Base-by-base conservation (phyloP, 2,797 vertebrate genomes). In the Sebastes matsubarae region DNA sequence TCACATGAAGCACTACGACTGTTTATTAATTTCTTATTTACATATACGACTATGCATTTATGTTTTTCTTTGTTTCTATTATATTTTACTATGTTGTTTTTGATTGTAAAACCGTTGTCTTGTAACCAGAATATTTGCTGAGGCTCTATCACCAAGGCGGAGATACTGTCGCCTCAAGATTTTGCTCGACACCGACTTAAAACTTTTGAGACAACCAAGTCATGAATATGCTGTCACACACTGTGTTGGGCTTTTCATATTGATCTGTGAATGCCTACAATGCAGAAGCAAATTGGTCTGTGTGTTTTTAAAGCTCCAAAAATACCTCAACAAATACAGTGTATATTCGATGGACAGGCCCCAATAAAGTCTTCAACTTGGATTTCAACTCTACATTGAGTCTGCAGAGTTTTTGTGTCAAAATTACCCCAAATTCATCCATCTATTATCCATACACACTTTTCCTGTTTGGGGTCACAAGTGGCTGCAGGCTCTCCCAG, bases 101-200 rank as follows among this genome's bases (percentile, higher is more conserved):
- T 64, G 16, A 18, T 55, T 61, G 11, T 75, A 22, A 70, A 57
- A 42, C 13, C 1, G 22, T 11, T 79, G 22, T 79, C 24, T 58
- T 54, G 7, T 70, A 6, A 54, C 13, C 68, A 90, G 87, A 0
- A 0, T 1, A 0, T 0, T 0, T 88, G 88, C 67, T 81, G 7
- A 73, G 10, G 22, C 42, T 42, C 54, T 3, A 11, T 38, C 18
- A 25, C 7, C 4, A 20, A 13, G 11, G 3, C 4, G 24, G 61
- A 13, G 52, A 64, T 4, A 4, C 60, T 11, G 22, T 36, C 5
- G 6, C 29, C 18, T 13, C 34, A 14, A 29, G 42, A 57, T 42
- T 59, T n/a, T 11, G 14, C 27, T 64, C 64, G 22, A 8, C 30
- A 52, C 1, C 2, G 10, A 68, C 30, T 59, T 36, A 66, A 72